phyloP scores from a whole-genome alignment of 2,888 invertebrate species.

The Mechanitis mazaeus region DNA sequence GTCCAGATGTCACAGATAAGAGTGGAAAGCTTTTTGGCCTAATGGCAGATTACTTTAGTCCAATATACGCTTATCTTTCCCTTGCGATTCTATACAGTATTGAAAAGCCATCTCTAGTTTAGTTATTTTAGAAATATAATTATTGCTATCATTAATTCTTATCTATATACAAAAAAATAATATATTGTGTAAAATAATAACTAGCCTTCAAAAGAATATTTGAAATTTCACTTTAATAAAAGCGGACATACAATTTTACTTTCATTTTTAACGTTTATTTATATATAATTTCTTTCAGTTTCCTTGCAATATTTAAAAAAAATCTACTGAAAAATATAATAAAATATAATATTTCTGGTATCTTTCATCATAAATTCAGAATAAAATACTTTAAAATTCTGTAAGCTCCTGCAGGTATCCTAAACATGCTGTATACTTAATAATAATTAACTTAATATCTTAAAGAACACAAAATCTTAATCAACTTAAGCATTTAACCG shows the following conservation, averaged over 20 bases:
- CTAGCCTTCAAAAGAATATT: not conserved
- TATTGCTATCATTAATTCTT: not conserved
- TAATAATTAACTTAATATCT: not conserved
- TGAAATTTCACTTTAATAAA: too few species aligned
- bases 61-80: conserved; percentile 31
- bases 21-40: conserved; percentile 66
- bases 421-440: too few species aligned
- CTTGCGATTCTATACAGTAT: conserved; percentile 22
- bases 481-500: conserved; percentile 18
- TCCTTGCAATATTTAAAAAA: too few species aligned
- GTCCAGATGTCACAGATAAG: conserved; percentile 73
- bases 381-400: too few species aligned
- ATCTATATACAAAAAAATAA: not conserved
- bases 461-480: conserved; percentile 4
- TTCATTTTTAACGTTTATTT: too few species aligned
- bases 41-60: conserved; percentile 70
- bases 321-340: too few species aligned
- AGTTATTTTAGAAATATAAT: conserved; percentile 7
- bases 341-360: too few species aligned
- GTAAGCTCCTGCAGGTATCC: too few species aligned
- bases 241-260: too few species aligned
- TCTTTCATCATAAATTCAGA: too few species aligned
- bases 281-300: too few species aligned
- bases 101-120: conserved; percentile 23
- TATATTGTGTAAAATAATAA: too few species aligned